Percentiles rank a stretch among this genome's conserved stretches.
These are phyloP conservation scores for Calcarius lapponicus DNA, from an alignment of 2,797 vertebrate species.

Conservation along the genomic window DNA sequence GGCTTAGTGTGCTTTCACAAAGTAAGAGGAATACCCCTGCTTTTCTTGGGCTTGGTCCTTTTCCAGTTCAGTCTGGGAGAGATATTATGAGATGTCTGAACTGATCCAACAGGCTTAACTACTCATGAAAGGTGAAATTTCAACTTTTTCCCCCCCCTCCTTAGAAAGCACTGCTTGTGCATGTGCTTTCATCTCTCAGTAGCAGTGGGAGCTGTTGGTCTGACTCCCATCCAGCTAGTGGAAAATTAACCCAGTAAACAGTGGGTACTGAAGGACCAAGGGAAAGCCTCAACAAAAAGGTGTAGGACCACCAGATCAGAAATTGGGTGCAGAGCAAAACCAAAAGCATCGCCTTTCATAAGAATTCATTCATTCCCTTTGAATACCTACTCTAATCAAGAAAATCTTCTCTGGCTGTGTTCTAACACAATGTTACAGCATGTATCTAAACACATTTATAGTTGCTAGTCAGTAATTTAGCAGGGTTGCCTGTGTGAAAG, in stretches of 20 bases:
- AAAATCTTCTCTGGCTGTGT: neutral
- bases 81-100: neutral
- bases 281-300: neutral
- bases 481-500: neutral
- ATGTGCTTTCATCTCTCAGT: neutral
- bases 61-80: neutral
- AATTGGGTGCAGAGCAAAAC: neutral
- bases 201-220: neutral
- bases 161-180: neutral
- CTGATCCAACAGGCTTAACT: neutral
- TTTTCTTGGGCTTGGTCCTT: neutral
- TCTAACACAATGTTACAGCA: neutral
- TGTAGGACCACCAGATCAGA: neutral
- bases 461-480: neutral
- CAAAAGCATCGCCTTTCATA: neutral
- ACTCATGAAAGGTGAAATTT: neutral
- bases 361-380: neutral
- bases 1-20: neutral
- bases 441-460: neutral
- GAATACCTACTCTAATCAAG: neutral
- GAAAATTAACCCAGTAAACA: neutral
- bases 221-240: neutral
- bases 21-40: neutral
- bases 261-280: neutral
- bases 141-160: neutral